Evolutionary conservation across 2,888 invertebrate genomes (phyloP).

Genomic region (Syrista parreyssii): DNA sequence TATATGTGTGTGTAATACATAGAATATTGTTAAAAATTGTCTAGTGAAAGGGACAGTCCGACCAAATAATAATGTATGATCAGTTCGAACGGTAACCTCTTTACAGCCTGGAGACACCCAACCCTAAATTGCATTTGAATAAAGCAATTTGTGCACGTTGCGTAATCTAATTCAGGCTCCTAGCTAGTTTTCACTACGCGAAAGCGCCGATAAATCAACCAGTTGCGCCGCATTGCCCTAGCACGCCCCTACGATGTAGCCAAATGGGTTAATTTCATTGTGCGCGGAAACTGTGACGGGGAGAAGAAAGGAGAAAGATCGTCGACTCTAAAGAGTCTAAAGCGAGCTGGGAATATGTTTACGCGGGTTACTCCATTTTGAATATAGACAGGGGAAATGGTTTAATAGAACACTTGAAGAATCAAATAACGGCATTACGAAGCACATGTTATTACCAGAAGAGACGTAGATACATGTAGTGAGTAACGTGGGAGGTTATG

Average conservation of each 20-base stretch:
- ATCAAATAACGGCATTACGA: background rate
- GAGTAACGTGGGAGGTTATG: conserved; percentile 1
- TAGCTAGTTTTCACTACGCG: conserved; percentile 57
- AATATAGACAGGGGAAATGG: background rate
- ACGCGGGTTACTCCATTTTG: background rate
- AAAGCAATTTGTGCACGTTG: conserved; percentile 62
- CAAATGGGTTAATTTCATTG: conserved; percentile 63
- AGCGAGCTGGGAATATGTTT: background rate
- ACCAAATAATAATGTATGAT: background rate
- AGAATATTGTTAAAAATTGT: background rate
- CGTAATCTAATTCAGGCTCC: conserved; percentile 58
- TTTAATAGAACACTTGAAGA: background rate
- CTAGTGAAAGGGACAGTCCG: background rate
- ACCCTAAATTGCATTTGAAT: conserved; percentile 59
- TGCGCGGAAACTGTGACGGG: conserved; percentile 2
- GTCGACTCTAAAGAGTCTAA: background rate
- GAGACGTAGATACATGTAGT: conserved; percentile 22
- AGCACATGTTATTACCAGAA: background rate
- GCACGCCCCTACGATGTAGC: conserved; percentile 63
- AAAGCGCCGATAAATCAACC: conserved; percentile 65
- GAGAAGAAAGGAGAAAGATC: conserved; percentile 2
- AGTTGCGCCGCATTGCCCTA: conserved; percentile 57
- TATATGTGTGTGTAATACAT: background rate
- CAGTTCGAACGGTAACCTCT: conserved; percentile 1
- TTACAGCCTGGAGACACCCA: conserved; percentile 28